These are phyloP conservation scores for Oceanites oceanicus DNA, from an alignment of 2,113 vertebrate genomes.

Conservation along the genomic window DNA sequence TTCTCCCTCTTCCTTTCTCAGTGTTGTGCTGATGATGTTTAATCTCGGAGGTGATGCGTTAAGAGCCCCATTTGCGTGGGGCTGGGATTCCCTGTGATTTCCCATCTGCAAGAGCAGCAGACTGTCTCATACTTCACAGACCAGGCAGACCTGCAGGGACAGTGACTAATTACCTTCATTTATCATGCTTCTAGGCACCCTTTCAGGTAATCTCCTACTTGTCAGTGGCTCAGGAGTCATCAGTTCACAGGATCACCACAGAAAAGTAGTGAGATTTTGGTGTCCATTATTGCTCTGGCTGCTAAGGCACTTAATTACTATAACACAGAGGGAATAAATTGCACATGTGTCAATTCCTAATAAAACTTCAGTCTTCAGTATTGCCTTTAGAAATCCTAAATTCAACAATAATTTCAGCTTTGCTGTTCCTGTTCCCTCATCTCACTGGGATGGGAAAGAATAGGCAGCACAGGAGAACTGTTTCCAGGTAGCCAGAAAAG, in stretches of 20 bases:
- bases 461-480: background rate
- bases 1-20: background rate
- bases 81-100: background rate
- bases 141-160: conserved; percentile 77
- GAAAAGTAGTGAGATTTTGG: background rate
- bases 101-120: background rate
- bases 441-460: background rate
- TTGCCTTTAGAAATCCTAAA: background rate
- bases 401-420: background rate
- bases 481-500: background rate
- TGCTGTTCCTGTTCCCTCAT: background rate
- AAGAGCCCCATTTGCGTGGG: background rate
- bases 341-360: background rate
- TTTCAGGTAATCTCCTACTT: conserved; percentile 80
- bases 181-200: conserved; percentile 76
- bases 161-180: conserved; percentile 86
- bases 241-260: background rate
- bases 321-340: background rate
- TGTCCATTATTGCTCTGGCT: background rate
- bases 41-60: background rate
- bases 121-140: conserved; percentile 70
- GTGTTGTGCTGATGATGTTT: background rate
- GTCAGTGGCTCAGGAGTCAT: conserved; percentile 68
- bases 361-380: background rate
- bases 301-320: background rate